Conservation (phyloP, 2,797 vertebrate species). For the Fratercula arctica region DNA sequence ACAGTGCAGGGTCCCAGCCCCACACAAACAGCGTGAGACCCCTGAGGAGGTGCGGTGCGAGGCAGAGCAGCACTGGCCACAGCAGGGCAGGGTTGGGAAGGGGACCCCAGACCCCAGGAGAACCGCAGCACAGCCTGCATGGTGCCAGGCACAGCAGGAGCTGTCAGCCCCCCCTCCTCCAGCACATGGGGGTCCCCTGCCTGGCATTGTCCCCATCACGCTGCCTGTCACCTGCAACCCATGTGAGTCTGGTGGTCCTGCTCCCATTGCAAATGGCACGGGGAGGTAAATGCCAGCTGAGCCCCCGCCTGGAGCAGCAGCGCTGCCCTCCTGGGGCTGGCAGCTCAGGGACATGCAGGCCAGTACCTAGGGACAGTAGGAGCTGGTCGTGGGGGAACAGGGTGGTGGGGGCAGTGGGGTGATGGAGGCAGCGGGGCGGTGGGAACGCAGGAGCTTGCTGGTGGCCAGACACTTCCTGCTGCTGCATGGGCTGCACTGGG, state of each 20-base stretch:
- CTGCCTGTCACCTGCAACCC: neutral
- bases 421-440: neutral
- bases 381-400: neutral
- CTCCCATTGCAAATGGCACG: rapidly evolving
- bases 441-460: neutral
- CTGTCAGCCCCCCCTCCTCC: neutral
- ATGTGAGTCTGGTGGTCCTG: rapidly evolving
- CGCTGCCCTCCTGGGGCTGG: neutral
- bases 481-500: rapidly evolving
- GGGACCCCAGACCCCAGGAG: neutral
- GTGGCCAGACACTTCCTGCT: neutral
- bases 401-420: rapidly evolving
- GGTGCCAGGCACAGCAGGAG: neutral
- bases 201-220: rapidly evolving
- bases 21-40: rapidly evolving
- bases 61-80: neutral
- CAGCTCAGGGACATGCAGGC: neutral
- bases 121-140: rapidly evolving
- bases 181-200: neutral
- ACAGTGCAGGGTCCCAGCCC: neutral
- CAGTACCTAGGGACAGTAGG: rapidly evolving
- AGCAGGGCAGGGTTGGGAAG: neutral
- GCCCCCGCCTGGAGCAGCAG: neutral
- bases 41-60: rapidly evolving
- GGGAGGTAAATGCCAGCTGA: neutral